These are phyloP conservation scores for Muntiacus muntjak DNA, from an alignment of 2,113 vertebrate genomes.

Conservation along the genomic window DNA sequence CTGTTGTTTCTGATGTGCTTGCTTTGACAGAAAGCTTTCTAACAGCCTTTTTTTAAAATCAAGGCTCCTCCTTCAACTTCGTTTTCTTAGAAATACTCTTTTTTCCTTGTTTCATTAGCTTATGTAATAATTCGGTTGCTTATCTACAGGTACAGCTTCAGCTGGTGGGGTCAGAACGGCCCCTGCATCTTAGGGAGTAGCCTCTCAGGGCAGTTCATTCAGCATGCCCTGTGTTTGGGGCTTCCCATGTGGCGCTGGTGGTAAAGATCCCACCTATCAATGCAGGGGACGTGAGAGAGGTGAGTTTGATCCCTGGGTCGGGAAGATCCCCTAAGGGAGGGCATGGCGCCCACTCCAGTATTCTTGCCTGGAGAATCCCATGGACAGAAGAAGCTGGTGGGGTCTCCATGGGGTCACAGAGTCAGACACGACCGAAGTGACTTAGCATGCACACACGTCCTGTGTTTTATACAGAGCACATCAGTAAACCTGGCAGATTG, in stretches of 20 bases:
- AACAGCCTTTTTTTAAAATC: background rate
- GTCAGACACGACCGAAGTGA: background rate
- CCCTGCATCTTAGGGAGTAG: no score
- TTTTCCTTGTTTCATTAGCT: background rate
- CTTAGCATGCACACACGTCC: background rate
- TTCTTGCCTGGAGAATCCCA: background rate
- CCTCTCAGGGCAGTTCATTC: background rate
- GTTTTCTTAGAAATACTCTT: background rate
- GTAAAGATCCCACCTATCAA: background rate
- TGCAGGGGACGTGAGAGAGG: background rate
- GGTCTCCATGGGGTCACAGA: background rate
- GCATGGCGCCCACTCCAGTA: background rate
- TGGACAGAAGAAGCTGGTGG: background rate
- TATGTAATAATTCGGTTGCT: background rate
- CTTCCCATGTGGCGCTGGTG: background rate
- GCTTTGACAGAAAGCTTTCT: background rate
- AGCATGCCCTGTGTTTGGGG: background rate
- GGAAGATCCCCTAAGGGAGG: background rate
- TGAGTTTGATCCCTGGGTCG: background rate
- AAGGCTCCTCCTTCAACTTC: background rate
- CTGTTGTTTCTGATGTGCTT: background rate
- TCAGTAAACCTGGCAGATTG: no score
- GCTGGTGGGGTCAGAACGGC: background rate
- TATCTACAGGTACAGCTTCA: background rate
- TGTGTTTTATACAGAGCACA: fast-evolving